These are phyloP conservation scores for Apamea crenata DNA, from an alignment of 2,888 invertebrate genomes.

Conservation along the genomic window DNA sequence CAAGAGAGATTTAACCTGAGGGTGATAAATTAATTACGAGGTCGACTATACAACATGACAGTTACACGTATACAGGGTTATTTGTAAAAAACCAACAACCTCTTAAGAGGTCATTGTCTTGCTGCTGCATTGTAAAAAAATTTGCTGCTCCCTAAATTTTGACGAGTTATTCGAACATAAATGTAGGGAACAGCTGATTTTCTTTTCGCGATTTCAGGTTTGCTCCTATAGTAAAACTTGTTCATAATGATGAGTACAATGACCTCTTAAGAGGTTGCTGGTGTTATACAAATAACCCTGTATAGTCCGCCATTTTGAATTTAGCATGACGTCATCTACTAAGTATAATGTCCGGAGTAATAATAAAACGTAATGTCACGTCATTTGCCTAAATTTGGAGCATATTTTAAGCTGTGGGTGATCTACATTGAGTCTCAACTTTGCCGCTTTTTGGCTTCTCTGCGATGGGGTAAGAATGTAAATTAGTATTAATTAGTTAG, in stretches of 20 bases:
- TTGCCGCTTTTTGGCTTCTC: constrained; percentile 19
- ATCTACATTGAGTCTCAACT: constrained; percentile 39
- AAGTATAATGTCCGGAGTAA: constrained; percentile 28
- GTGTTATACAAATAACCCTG: too few species aligned
- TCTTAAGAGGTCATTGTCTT: too few species aligned
- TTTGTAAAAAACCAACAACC: too few species aligned
- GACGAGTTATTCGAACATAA: too few species aligned
- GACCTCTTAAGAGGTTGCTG: too few species aligned
- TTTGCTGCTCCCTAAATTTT: too few species aligned
- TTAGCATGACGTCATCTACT: constrained; percentile 18
- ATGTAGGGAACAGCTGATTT: too few species aligned
- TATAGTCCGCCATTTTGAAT: constrained; percentile 27
- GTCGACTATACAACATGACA: neutral
- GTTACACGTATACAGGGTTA: constrained; percentile 5
- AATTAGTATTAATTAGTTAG: constrained; percentile 37
- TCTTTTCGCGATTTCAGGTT: too few species aligned
- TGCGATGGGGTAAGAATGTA: constrained; percentile 30
- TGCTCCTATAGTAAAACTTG: too few species aligned
- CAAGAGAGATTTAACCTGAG: neutral
- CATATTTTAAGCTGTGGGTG: constrained; percentile 36
- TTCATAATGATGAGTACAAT: too few species aligned
- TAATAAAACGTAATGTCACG: constrained; percentile 45
- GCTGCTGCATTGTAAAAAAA: too few species aligned
- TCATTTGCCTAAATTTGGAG: constrained; percentile 48
- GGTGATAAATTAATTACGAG: neutral